These are phyloP conservation scores for Dusona sp. DNA, from an alignment of 2,888 invertebrate genomes.

Conservation along the genomic window DNA sequence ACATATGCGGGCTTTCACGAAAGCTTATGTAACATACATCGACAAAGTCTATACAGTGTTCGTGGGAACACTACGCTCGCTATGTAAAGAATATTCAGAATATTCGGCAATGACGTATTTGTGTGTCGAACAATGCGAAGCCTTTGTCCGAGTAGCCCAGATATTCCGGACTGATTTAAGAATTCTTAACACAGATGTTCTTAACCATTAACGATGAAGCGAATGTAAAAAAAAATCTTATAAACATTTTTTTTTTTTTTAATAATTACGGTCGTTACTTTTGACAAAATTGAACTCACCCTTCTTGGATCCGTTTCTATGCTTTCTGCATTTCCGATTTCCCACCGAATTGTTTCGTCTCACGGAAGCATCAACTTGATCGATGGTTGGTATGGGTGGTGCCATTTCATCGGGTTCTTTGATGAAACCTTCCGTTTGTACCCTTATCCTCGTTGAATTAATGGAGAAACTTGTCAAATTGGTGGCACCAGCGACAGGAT, in stretches of 20 bases:
- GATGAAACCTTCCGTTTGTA: conserved; percentile 84
- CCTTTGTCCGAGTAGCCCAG: background rate
- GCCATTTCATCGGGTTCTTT: conserved; percentile 87
- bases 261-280: background rate
- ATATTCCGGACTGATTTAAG: background rate
- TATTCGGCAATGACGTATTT: conserved; percentile 40
- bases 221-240: too few species aligned
- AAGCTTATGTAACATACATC: conserved; percentile 5
- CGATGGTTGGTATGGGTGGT: conserved; percentile 84
- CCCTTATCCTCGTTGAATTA: conserved; percentile 65
- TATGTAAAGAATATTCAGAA: conserved; percentile 30
- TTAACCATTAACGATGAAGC: too few species aligned
- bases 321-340: conserved; percentile 70
- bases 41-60: conserved; percentile 46
- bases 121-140: conserved; percentile 19
- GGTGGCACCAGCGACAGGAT: conserved; percentile 56
- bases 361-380: conserved; percentile 67
- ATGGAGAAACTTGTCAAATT: conserved; percentile 36
- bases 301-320: conserved; percentile 73
- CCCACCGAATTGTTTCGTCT: conserved; percentile 37
- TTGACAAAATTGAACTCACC: conserved; percentile 71
- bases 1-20: conserved; percentile 56
- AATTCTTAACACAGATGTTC: background rate
- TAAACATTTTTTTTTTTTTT: background rate
- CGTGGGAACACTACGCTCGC: conserved; percentile 47